A percentile compares a stretch with the other conserved stretches of the same genome.
phyloP scores from a whole-genome alignment of 2,888 invertebrate genomes.

The Acleris holmiana region DNA sequence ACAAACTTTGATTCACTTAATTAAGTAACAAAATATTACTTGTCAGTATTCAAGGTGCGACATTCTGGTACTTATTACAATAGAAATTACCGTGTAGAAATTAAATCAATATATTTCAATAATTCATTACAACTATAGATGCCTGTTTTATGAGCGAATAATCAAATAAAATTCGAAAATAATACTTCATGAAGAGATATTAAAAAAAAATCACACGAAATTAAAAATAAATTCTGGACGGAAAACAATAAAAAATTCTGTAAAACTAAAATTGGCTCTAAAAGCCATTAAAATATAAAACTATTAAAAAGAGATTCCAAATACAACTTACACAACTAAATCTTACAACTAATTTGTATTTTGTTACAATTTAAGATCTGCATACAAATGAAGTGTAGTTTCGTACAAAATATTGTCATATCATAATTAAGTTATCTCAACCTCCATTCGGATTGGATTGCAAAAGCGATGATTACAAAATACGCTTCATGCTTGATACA shows the following conservation, averaged over 20 bases:
- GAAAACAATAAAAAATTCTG: constrained; percentile 61
- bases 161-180: constrained; percentile 7
- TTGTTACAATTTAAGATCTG: constrained; percentile 31
- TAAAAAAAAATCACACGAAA: constrained; percentile 41
- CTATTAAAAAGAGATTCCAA: constrained; percentile 44
- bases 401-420: constrained; percentile 10
- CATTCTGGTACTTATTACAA: not conserved
- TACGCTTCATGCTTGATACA: too few species aligned
- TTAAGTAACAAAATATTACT: constrained; percentile 36
- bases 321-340: constrained; percentile 44
- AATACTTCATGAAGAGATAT: not conserved
- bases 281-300: constrained; percentile 39
- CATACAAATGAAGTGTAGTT: constrained; percentile 6
- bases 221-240: constrained; percentile 67
- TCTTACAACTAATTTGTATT: constrained; percentile 54
- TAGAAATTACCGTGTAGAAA: not conserved
- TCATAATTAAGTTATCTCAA: not conserved
- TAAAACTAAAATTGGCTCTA: constrained; percentile 48
- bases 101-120: not conserved
- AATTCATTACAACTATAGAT: too few species aligned
- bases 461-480: not conserved
- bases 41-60: too few species aligned
- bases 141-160: not conserved
- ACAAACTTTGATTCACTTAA: constrained; percentile 22
- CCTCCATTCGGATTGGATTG: not conserved